Evolutionary conservation across 2,113 vertebrate genomes (phyloP).

Genomic region (Limnothrissa miodon): DNA sequence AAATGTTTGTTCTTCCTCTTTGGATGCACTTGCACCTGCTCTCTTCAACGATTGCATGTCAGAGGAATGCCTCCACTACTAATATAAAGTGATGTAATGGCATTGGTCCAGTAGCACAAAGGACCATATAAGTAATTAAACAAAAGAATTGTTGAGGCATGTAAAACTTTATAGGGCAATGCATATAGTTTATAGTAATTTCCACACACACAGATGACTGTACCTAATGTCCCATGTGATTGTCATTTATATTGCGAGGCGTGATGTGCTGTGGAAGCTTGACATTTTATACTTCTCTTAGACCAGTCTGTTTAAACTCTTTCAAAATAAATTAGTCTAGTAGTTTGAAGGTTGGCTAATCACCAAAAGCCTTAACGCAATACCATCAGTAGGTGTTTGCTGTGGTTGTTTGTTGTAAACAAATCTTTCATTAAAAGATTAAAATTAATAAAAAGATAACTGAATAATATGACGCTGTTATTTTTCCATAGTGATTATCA

Average conservation of each 20-base stretch:
- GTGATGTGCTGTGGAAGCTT: too few species aligned
- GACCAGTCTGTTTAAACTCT: too few species aligned
- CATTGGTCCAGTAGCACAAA: background rate
- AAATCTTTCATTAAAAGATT: too few species aligned
- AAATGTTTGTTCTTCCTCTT: background rate
- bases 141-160: background rate
- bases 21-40: background rate
- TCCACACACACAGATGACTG: background rate
- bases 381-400: too few species aligned
- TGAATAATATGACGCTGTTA: background rate
- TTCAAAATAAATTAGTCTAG: too few species aligned
- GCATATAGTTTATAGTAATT: background rate
- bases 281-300: too few species aligned
- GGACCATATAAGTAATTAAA: background rate
- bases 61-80: background rate
- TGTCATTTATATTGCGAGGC: too few species aligned
- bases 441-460: too few species aligned
- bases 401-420: too few species aligned
- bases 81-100: background rate
- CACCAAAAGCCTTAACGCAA: too few species aligned
- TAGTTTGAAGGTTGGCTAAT: too few species aligned
- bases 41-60: background rate
- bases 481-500: slow-evolving; percentile 80
- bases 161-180: background rate
- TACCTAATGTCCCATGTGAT: too few species aligned